Percentiles rank a stretch among this genome's conserved stretches.
Conservation (phyloP, 2,113 vertebrate genomes). For the Turdus rufiventris region DNA sequence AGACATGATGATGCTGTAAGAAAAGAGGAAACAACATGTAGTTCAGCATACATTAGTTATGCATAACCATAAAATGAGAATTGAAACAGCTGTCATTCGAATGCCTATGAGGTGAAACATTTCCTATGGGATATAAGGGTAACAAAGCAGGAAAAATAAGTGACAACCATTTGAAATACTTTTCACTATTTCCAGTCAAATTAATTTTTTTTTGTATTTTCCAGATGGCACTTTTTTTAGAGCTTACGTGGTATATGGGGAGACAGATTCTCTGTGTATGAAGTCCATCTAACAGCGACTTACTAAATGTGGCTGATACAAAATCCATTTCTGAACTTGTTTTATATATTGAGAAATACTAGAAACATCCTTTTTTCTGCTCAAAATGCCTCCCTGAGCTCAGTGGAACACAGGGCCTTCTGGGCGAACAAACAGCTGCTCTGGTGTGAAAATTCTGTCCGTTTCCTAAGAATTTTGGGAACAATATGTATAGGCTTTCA, state of each 20-base stretch:
- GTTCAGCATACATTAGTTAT: not conserved
- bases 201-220: accelerated
- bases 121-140: not conserved
- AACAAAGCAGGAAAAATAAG: not conserved
- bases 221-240: not conserved
- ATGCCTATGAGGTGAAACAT: not conserved
- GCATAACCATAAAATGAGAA: not conserved
- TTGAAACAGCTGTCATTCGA: not conserved
- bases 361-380: not conserved
- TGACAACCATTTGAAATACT: not conserved
- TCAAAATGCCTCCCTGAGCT: not conserved
- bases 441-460: not conserved
- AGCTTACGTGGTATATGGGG: too few species aligned
- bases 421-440: not conserved
- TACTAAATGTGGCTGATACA: not conserved
- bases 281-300: not conserved
- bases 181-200: not conserved
- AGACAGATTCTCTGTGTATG: too few species aligned
- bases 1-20: not conserved
- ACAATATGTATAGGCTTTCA: not conserved
- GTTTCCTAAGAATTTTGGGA: not conserved
- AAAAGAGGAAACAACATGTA: not conserved
- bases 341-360: not conserved
- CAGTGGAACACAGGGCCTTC: too few species aligned
- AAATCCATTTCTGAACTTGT: not conserved